Percentiles rank a stretch among this genome's conserved stretches.
Evolutionary conservation across 2,797 vertebrate species (phyloP).

Genomic region (Malacoraja senta): DNA sequence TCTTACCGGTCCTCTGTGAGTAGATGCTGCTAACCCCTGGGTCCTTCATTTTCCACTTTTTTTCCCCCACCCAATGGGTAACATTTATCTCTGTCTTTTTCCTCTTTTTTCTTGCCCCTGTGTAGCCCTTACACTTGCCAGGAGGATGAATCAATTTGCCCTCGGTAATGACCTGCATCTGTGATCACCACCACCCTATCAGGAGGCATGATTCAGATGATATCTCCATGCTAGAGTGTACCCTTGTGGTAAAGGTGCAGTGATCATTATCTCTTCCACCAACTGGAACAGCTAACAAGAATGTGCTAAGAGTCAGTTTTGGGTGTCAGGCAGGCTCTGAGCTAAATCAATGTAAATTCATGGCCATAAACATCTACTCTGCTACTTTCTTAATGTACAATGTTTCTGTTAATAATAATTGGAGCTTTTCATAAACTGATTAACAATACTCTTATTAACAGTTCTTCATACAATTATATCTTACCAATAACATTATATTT

Average conservation of each 20-base stretch:
- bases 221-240: neutral
- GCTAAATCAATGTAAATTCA: neutral
- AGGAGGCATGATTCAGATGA: neutral
- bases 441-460: neutral
- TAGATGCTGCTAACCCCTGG: neutral
- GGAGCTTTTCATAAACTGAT: neutral
- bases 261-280: neutral
- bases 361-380: neutral
- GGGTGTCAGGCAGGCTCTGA: neutral
- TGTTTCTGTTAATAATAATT: neutral
- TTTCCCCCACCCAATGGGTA: neutral
- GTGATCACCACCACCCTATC: neutral
- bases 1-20: conserved; percentile 28
- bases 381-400: neutral
- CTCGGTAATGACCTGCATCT: neutral
- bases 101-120: neutral
- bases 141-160: neutral
- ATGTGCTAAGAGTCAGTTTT: neutral
- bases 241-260: neutral
- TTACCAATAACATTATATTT: neutral
- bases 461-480: neutral
- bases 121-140: neutral
- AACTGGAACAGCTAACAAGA: neutral
- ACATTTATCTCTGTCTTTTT: neutral
- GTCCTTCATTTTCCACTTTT: neutral